Evolutionary conservation across 2,113 vertebrate species (phyloP), one percentile per base, ranked within the genome.

Genomic region (Apus apus): DNA sequence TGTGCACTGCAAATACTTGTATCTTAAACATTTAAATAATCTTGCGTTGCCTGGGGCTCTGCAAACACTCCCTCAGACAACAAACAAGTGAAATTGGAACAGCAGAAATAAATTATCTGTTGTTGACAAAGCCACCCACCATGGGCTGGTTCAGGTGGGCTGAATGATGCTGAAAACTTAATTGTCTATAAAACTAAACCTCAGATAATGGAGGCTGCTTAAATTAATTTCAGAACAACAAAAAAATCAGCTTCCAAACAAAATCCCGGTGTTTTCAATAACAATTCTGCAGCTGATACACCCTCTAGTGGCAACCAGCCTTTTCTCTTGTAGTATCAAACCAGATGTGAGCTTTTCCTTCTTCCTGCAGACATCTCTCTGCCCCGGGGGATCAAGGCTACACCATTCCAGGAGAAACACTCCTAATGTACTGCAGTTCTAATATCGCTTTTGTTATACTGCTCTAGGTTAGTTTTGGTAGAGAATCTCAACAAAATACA

Each of bases 251-350:
- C 30, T 56, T 73, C 67, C 45, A 73, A 90, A 43, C 38, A 81
- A 86, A 96, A 73, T 75, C 73, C 13, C 0, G 0, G 9, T 51
- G 80, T 73, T 78, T 86, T 36, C 87, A 48, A 17, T 8, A 32
- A 16, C 58, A 71, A 25, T 36, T 87, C 58, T 72, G 62, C 75
- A 68, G 62, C 48, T 38, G 68, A 80, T 64, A 65, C 89, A 74
- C 97, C 97, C 96, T 96, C 96, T 97, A 96, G 97, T 92, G 97
- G 97, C 66, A 79, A 84, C 11, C 8, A 60, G 60, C 21, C 36
- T 61, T 53, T 36, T 67, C 21, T 91, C 43, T 2, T 14, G 27
- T 15, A 61, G 17, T 3, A 38, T 56, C 27, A 80, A 83, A 61
- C 7, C 65, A 67, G 53, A 20, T n/a, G 38, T 4, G 40, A 70